These are phyloP conservation scores for Caenorhabditis zanzibari DNA, from an alignment of 2,888 invertebrate species.

Conservation along the genomic window DNA sequence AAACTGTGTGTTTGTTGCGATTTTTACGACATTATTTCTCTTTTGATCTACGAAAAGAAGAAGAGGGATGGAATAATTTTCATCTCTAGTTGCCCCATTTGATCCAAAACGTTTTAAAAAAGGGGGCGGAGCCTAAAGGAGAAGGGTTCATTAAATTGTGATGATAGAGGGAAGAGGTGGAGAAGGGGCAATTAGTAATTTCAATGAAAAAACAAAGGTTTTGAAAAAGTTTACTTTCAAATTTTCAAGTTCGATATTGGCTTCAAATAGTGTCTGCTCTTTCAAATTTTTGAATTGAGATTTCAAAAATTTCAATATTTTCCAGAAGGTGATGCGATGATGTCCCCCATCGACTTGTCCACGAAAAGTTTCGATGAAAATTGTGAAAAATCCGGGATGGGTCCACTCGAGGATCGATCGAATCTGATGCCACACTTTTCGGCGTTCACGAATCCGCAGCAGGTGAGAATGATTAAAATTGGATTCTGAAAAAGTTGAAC, in stretches of 20 bases:
- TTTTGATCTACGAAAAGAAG: not conserved
- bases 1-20: conserved; percentile 63
- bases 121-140: conserved; percentile 33
- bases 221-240: too few species aligned
- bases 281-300: too few species aligned
- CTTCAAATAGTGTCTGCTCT: too few species aligned
- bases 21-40: conserved; percentile 44
- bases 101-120: conserved; percentile 10
- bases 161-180: not conserved
- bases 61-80: conserved; percentile 10
- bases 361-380: conserved; percentile 62
- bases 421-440: conserved; percentile 52
- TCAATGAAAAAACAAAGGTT: too few species aligned
- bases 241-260: too few species aligned
- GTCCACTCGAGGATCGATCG: conserved; percentile 57
- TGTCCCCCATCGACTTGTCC: conserved; percentile 71
- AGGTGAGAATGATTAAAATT: conserved; percentile 22
- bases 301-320: not conserved
- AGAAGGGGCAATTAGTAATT: not conserved
- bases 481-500: not conserved
- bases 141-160: conserved; percentile 25
- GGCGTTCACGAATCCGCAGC: conserved; percentile 59
- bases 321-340: conserved; percentile 66
- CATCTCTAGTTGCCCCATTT: conserved; percentile 9
- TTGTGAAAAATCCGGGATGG: conserved; percentile 30